A percentile compares a stretch with the other conserved stretches of the same genome.
Evolutionary conservation across 2,888 invertebrate species (phyloP).

Genomic region (Drosophila formosana): DNA sequence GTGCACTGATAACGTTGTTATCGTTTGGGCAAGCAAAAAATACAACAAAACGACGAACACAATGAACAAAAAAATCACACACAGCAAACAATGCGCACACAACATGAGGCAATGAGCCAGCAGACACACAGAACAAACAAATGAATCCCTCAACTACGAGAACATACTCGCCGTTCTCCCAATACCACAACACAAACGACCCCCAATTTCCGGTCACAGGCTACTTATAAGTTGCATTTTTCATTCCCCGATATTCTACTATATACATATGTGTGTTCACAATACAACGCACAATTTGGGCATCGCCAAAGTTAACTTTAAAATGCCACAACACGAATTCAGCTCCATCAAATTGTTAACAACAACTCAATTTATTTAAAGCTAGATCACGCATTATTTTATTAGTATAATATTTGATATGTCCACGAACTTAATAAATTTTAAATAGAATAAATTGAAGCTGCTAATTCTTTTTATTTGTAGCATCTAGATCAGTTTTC

Average conservation of each 20-base stretch:
- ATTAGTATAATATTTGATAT: too few relatives aligned
- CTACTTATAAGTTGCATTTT: constrained; percentile 9
- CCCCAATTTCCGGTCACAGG: constrained; percentile 1
- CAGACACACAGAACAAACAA: constrained; percentile 4
- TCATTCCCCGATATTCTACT: neutral
- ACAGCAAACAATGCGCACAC: constrained; percentile 24
- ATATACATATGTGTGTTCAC: neutral
- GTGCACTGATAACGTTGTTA: constrained; percentile 64
- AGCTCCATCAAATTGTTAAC: too few relatives aligned
- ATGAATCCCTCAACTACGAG: neutral
- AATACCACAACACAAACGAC: neutral
- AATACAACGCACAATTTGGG: neutral
- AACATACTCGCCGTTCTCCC: neutral
- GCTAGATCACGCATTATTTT: too few relatives aligned
- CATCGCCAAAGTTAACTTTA: too few relatives aligned
- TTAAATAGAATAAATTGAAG: too few relatives aligned
- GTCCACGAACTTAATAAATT: too few relatives aligned
- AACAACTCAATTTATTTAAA: too few relatives aligned
- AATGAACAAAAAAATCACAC: constrained; percentile 12
- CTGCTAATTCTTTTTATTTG: too few relatives aligned
- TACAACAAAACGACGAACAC: neutral
- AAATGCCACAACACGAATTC: too few relatives aligned
- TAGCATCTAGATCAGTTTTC: too few relatives aligned
- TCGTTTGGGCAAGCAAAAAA: constrained; percentile 29
- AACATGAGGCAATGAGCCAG: constrained; percentile 18